These are phyloP conservation scores for Uria lomvia DNA, from an alignment of 2,113 vertebrate genomes.

Conservation along the genomic window DNA sequence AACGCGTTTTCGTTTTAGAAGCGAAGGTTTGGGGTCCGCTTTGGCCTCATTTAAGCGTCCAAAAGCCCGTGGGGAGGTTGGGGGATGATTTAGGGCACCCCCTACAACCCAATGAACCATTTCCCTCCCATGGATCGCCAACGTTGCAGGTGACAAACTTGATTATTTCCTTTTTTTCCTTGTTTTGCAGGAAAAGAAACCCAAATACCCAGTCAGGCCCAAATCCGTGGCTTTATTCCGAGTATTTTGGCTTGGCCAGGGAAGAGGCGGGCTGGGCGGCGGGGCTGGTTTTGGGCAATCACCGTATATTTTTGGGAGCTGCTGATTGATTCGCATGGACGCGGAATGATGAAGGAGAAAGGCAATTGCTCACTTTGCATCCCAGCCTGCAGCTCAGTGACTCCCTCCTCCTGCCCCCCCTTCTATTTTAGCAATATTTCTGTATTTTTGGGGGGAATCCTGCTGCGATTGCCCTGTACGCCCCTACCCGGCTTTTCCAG, in stretches of 20 bases:
- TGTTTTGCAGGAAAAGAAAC: not conserved
- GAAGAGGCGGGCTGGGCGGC: not conserved
- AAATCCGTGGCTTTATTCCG: not conserved
- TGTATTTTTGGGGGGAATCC: no score
- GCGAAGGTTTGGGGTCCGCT: not conserved
- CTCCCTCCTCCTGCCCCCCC: no score
- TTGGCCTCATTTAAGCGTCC: not conserved
- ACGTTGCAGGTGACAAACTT: not conserved
- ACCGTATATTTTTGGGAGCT: not conserved
- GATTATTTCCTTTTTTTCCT: no score
- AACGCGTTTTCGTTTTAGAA: not conserved
- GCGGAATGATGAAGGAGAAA: not conserved
- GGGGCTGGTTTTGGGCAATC: not conserved
- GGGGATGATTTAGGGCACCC: not conserved
- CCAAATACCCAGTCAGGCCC: not conserved
- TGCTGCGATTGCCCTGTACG: rapidly evolving
- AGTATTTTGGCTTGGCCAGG: not conserved
- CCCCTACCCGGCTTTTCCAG: not conserved
- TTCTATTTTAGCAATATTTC: not conserved
- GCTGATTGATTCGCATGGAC: not conserved
- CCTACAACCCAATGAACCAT: rapidly evolving
- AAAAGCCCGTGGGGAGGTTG: not conserved
- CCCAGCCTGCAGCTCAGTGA: not conserved
- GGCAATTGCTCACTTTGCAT: not conserved
- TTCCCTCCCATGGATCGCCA: not conserved